A percentile compares a stretch with the other conserved stretches of the same genome.
Evolutionary conservation across 2,113 vertebrate genomes (phyloP).

Genomic region (Tragulus kanchil): DNA sequence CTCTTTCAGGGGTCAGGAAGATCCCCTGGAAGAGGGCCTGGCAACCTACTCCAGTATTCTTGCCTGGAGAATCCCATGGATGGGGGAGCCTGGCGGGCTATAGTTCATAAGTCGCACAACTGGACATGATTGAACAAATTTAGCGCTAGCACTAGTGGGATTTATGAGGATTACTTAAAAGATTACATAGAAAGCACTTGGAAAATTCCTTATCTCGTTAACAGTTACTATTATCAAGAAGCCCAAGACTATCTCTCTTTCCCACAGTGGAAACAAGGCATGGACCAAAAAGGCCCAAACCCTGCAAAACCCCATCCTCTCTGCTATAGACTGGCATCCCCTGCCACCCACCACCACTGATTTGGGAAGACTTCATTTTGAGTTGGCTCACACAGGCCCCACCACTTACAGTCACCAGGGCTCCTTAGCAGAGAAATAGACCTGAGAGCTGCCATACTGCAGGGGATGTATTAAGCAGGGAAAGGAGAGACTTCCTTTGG

Average conservation of each 20-base stretch:
- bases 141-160: neutral
- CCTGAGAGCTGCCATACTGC: neutral
- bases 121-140: neutral
- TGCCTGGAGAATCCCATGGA: neutral
- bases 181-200: neutral
- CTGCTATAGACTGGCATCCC: neutral
- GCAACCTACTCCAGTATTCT: neutral
- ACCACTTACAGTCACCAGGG: neutral
- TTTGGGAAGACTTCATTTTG: neutral
- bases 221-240: neutral
- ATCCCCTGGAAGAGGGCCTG: neutral
- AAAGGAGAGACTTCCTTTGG: conserved; percentile 29
- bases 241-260: neutral
- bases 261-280: neutral
- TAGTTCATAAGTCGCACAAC: neutral
- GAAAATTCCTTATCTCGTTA: neutral
- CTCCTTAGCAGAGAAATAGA: neutral
- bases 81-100: neutral
- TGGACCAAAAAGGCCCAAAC: neutral
- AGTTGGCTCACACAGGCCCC: neutral
- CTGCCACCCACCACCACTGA: neutral
- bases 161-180: neutral
- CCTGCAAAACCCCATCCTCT: neutral
- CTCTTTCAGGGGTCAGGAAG: neutral
- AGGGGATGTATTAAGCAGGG: neutral